phyloP scores from a whole-genome alignment of 2,113 vertebrate species.

The Eira barbara region DNA sequence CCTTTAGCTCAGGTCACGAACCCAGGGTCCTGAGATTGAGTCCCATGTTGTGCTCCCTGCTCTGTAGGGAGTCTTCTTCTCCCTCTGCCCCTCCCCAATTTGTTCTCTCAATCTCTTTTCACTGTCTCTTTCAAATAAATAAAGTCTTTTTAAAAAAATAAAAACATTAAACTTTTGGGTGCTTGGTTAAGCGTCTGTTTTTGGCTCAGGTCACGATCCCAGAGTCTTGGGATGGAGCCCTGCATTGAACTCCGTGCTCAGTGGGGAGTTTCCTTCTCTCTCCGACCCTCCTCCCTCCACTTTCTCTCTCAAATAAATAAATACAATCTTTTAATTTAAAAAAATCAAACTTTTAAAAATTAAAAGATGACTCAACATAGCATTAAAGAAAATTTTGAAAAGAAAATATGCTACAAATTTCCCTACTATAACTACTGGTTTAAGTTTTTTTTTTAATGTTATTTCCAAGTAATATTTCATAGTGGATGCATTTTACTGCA shows the following conservation, averaged over 20 bases:
- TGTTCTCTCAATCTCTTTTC: too few species aligned
- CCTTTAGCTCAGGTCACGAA: not conserved
- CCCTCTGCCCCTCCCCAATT: too few species aligned
- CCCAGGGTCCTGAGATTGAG: too few species aligned
- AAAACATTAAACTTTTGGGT: not conserved
- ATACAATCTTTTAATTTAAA: not conserved
- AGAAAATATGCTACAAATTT: not conserved
- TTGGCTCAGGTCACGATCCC: too few species aligned
- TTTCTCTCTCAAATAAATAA: not conserved
- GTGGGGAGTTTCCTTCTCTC: too few species aligned
- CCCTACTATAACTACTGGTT: not conserved
- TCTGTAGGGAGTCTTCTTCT: too few species aligned
- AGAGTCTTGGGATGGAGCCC: too few species aligned
- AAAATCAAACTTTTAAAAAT: not conserved
- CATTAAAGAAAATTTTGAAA: not conserved
- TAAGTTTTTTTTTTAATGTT: not conserved
- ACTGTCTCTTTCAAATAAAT: too few species aligned
- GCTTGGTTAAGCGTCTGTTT: too few species aligned
- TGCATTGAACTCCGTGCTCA: too few species aligned
- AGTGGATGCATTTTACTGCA: not conserved
- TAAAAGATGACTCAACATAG: not conserved
- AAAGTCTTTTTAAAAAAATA: not conserved
- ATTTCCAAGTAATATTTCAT: not conserved
- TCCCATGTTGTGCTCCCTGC: too few species aligned
- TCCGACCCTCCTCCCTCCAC: too few species aligned